Evolutionary conservation across 1,140 invertebrate genomes (phyloP).

Genomic region (Drosophila repleta): DNA sequence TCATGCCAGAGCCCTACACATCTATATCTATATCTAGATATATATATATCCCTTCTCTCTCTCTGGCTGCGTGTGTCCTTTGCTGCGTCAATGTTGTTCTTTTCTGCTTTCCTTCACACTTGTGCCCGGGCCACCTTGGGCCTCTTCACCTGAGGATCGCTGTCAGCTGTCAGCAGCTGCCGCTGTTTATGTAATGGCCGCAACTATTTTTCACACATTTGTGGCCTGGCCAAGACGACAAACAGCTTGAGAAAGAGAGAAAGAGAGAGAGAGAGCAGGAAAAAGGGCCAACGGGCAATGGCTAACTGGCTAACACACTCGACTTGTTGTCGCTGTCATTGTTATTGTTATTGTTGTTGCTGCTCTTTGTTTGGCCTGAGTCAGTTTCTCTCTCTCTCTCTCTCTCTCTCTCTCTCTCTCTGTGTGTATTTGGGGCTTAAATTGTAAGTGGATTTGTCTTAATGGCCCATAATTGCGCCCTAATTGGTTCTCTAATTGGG

Average conservation of each 20-base stretch:
- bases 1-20: slow-evolving; percentile 29
- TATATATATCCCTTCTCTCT: slow-evolving; percentile 1
- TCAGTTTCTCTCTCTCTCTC: slow-evolving; percentile 17
- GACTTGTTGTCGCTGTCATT: slow-evolving; percentile 24
- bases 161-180: slow-evolving; percentile 47
- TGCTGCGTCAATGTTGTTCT: slow-evolving; percentile 38
- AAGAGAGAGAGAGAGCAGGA: not conserved
- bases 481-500: slow-evolving; percentile 65
- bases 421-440: too few species aligned
- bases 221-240: slow-evolving; percentile 6
- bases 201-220: slow-evolving; percentile 69
- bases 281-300: slow-evolving; percentile 14
- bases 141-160: slow-evolving; percentile 48
- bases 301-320: slow-evolving; percentile 12
- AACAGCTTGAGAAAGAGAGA: not conserved
- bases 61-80: slow-evolving; percentile 17
- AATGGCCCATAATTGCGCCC: slow-evolving; percentile 69
- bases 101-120: not conserved
- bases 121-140: slow-evolving; percentile 1
- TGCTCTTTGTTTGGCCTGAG: slow-evolving; percentile 37
- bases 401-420: too few species aligned
- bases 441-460: slow-evolving; percentile 45
- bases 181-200: slow-evolving; percentile 55
- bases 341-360: slow-evolving; percentile 16
- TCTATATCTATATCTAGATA: too few species aligned